These are phyloP conservation scores for Linyphia triangularis DNA, from an alignment of 2,888 invertebrate genomes.

Conservation along the genomic window DNA sequence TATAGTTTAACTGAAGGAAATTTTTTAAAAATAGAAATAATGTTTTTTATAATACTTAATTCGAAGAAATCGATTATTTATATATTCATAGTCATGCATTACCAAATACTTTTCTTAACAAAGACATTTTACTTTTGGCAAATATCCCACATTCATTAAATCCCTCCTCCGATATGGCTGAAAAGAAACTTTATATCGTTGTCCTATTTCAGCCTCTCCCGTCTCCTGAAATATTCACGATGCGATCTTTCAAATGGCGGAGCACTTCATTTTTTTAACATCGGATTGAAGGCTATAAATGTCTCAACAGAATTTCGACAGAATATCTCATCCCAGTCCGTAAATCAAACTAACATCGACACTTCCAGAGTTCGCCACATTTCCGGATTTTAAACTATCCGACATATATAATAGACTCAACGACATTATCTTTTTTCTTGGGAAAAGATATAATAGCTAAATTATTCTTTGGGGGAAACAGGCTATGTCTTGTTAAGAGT, in stretches of 20 bases:
- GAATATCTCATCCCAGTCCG: conserved; percentile 43
- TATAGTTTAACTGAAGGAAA: too few relatives aligned
- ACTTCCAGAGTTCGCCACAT: background rate
- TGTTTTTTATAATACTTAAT: too few relatives aligned
- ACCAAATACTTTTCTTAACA: too few relatives aligned
- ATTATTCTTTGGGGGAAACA: too few relatives aligned
- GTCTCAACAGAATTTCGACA: conserved; percentile 21
- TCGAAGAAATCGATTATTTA: too few relatives aligned
- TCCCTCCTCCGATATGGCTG: background rate
- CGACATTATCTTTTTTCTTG: background rate
- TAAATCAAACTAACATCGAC: conserved; percentile 32
- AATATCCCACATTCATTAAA: too few relatives aligned
- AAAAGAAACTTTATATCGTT: background rate
- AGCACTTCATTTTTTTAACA: background rate
- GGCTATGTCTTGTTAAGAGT: too few relatives aligned
- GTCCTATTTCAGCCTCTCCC: background rate
- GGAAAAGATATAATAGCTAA: too few relatives aligned
- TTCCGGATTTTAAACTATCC: background rate
- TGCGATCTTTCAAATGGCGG: conserved; percentile 7
- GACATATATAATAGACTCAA: background rate
- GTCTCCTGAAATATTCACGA: conserved; percentile 47
- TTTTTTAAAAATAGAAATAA: too few relatives aligned
- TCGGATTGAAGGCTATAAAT: conserved; percentile 31
- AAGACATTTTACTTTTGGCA: too few relatives aligned
- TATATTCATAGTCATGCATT: too few relatives aligned